Evolutionary conservation across 2,888 invertebrate genomes (phyloP).

Genomic region (Napeogenes inachia): DNA sequence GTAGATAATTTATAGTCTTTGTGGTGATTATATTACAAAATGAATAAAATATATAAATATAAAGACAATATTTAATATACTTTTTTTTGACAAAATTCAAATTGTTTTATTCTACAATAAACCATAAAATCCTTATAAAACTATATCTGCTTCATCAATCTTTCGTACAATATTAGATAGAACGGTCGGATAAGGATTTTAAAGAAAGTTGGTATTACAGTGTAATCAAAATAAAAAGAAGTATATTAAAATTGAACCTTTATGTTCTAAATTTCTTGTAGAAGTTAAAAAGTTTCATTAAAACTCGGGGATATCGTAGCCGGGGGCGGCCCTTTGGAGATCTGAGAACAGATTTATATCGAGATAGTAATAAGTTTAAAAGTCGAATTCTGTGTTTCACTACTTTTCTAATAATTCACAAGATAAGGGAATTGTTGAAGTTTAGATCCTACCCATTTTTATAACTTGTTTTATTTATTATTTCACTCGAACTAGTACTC

Average conservation of each 20-base stretch:
- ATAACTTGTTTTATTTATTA: not conserved
- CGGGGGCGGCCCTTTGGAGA: constrained; percentile 29
- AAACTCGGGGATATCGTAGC: constrained; percentile 26
- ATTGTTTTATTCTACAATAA: too few species aligned
- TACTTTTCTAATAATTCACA: constrained; percentile 29
- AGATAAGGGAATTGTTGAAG: constrained; percentile 23
- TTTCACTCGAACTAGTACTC: not conserved
- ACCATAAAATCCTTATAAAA: too few species aligned
- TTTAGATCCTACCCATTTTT: constrained; percentile 11
- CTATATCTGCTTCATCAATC: too few species aligned
- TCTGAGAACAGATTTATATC: constrained; percentile 33
- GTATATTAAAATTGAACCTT: not conserved
- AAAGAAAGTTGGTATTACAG: too few species aligned
- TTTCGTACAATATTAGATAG: too few species aligned
- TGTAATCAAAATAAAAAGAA: not conserved
- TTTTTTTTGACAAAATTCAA: too few species aligned
- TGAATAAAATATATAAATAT: too few species aligned
- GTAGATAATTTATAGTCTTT: too few species aligned
- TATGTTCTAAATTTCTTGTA: constrained; percentile 6
- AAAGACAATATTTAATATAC: too few species aligned
- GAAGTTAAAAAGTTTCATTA: constrained; percentile 26
- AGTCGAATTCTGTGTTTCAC: constrained; percentile 28
- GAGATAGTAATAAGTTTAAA: constrained; percentile 26
- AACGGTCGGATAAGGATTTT: too few species aligned
- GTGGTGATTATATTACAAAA: too few species aligned